Conservation (phyloP, 1,140 invertebrate species). For the Chironomus striatipennis region DNA sequence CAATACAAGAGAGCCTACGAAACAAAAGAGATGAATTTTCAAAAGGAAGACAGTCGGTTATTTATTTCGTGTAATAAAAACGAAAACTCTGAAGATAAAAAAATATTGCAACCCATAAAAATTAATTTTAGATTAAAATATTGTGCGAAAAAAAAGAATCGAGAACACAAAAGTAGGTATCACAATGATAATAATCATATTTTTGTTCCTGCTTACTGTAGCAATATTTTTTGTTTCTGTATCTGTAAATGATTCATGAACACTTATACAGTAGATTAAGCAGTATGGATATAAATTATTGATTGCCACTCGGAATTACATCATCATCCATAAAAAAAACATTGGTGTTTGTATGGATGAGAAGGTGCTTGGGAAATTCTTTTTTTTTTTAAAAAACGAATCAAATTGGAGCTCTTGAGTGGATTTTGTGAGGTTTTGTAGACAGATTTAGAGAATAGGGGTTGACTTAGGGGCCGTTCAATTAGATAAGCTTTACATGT, state of each 20-base stretch:
- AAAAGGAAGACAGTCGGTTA: too few relatives aligned
- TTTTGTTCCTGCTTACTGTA: background rate
- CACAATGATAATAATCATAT: background rate
- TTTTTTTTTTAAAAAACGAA: constrained; percentile 9
- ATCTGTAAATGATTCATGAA: too few relatives aligned
- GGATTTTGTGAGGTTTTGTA: too few relatives aligned
- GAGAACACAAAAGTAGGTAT: background rate
- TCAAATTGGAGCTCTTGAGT: constrained; percentile 26
- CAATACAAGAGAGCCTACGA: too few relatives aligned
- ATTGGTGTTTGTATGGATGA: background rate
- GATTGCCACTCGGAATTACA: background rate
- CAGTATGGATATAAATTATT: background rate
- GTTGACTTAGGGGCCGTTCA: too few relatives aligned
- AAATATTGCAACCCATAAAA: constrained; percentile 13
- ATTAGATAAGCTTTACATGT: too few relatives aligned
- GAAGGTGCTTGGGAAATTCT: background rate
- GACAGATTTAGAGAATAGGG: too few relatives aligned
- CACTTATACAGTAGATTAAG: background rate
- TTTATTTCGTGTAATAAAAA: too few relatives aligned
- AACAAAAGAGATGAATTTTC: too few relatives aligned
- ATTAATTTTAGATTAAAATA: constrained; percentile 23
- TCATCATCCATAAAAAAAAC: background rate
- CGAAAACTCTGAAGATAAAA: background rate
- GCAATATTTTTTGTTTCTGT: background rate
- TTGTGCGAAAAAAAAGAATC: too few relatives aligned